Evolutionary conservation across 2,888 invertebrate species (phyloP), one percentile per base, ranked within the genome.

Genomic region (Scaptodrosophila latifasciaeformis): DNA sequence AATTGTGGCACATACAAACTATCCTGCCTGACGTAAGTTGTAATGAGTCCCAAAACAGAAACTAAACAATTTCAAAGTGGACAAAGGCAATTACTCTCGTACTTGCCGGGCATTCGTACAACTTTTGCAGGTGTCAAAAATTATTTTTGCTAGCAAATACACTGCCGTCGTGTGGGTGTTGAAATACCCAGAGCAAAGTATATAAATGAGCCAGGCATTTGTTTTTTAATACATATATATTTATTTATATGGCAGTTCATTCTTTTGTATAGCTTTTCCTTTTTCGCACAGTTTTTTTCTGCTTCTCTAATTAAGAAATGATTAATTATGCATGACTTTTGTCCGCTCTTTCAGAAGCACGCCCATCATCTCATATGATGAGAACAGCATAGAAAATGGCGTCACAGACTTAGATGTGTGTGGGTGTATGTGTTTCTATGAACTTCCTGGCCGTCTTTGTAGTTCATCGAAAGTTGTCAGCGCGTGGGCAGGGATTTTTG

Each of bases 241-340:
- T 12, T 13, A 34, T 34, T 13, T 34, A 17, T 37, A 37, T 37
- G 37, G 18, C 37, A 37, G 37, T 13, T 15, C 18, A 37, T 37
- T 17, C n/a, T n/a, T n/a, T n/a, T 17, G 18, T 18, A 15, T 37
- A 17, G 37, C 19, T 17, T 5, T 37, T 15, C 17, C 15, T 37
- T 17, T 5, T 18, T 13, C 17, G 18, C 37, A n/a, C n/a, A n/a
- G n/a, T n/a, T n/a, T 37, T 37, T 15, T 15, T 37, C 17, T 10
- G 62, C 63, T 63, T 77, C 67, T 75, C 71, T 75, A 75, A 79
- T 75, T 75, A 76, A 70, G 65, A 74, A 76, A 77, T 76, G 76
- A 76, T 76, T 76, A 76, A 76, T 76, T 76, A 76, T 76, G 77
- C 76, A 76, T 76, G 74, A 65, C 64, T 72, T 70, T 72, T 65